A percentile compares a stretch with the other conserved stretches of the same genome.
phyloP scores from a whole-genome alignment of 23 tunicate genomes.

The Halocynthia roretzi region DNA sequence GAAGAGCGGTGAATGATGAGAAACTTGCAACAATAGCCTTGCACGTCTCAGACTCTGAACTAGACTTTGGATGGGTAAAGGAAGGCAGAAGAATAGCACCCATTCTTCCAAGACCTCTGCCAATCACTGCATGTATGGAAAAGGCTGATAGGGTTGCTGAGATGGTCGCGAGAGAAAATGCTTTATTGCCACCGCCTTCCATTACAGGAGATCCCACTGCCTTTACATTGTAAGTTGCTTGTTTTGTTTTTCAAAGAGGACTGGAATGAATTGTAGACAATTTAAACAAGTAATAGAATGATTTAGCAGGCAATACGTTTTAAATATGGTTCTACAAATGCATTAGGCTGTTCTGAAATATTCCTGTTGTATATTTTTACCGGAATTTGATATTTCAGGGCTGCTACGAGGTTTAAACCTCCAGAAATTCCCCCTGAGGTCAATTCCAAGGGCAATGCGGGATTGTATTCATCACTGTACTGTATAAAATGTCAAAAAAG shows the following conservation, averaged over 20 bases:
- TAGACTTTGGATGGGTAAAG: slow-evolving; percentile 41
- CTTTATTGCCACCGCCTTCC: neutral
- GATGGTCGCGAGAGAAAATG: slow-evolving; percentile 34
- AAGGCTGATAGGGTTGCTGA: slow-evolving; percentile 51
- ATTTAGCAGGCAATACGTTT: no score
- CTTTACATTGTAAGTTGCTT: no score
- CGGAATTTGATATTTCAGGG: no score
- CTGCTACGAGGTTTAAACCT: neutral
- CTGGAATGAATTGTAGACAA: no score
- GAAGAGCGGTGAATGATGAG: slow-evolving; percentile 72
- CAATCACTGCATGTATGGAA: slow-evolving; percentile 41
- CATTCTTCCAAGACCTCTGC: slow-evolving; percentile 20
- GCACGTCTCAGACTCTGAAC: slow-evolving; percentile 20
- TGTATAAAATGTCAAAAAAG: slow-evolving; percentile 9
- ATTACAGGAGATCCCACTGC: no score
- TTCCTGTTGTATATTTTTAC: no score
- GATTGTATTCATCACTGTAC: slow-evolving; percentile 11
- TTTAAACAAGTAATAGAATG: no score
- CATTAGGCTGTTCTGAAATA: no score
- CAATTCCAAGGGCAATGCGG: neutral
- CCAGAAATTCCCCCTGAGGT: slow-evolving; percentile 16
- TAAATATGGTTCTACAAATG: no score
- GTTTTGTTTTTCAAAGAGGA: no score
- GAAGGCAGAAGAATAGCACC: slow-evolving; percentile 35
- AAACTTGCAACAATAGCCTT: slow-evolving; percentile 24